phyloP scores from a whole-genome alignment of 2,797 vertebrate genomes.

The Masticophis lateralis region DNA sequence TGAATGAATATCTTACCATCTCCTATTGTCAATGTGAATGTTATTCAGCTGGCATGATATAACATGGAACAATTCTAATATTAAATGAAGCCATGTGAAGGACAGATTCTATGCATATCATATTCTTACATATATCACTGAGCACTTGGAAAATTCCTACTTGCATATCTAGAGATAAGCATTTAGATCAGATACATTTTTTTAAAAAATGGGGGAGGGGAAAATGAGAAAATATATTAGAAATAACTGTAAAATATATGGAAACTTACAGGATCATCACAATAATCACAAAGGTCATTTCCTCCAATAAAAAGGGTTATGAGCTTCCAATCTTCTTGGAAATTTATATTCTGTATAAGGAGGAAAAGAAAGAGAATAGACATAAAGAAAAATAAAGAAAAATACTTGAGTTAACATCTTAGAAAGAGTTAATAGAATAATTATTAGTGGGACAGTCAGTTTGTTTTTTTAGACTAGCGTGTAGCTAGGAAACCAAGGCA shows the following conservation, averaged over 20 bases:
- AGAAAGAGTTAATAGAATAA: constrained; percentile 15
- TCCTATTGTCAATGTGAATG: neutral
- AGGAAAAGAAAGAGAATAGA: neutral
- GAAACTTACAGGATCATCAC: constrained; percentile 64
- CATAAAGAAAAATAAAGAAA: neutral
- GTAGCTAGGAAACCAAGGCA: constrained; percentile 9
- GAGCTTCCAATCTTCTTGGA: constrained; percentile 76
- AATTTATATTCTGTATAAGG: constrained; percentile 64
- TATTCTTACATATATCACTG: neutral
- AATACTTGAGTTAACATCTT: neutral
- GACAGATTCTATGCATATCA: neutral
- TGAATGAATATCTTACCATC: neutral
- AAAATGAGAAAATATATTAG: neutral
- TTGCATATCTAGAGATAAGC: neutral
- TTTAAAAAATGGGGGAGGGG: neutral
- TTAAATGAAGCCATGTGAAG: neutral
- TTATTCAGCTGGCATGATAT: neutral
- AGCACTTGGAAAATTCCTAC: neutral
- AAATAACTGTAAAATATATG: neutral
- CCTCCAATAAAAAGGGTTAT: constrained; percentile 75
- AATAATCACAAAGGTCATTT: constrained; percentile 71
- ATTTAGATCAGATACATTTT: neutral
- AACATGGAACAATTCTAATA: neutral
- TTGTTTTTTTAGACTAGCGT: constrained; percentile 4
- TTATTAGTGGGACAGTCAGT: neutral